Evolutionary conservation across 2,797 vertebrate genomes (phyloP), one percentile per base, ranked within the genome.

Genomic region (Pyrrhura leucotis): DNA sequence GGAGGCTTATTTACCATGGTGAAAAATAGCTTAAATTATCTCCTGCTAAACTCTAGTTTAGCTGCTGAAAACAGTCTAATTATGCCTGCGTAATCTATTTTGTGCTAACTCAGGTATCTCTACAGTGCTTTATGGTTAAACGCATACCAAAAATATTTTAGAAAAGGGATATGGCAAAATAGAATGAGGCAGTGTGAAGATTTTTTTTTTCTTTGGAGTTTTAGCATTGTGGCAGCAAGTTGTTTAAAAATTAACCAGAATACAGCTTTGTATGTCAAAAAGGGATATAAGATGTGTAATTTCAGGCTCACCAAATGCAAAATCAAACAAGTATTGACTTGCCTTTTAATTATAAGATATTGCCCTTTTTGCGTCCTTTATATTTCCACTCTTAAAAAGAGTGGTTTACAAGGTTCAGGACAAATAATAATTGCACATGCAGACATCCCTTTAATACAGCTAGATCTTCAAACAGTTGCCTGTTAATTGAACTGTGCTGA

Each of bases 11-110:
- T 94, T 96, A 87, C 83, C 83, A 25, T 90, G 83, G 63, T 95
- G 90, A 94, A 91, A 96, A 96, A 95, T 48, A 85, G 74, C 67
- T 90, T 90, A 79, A 95, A 95, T 96, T 95, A 78, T 62, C 69
- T 93, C 35, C 85, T 69, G 45, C 83, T 95, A 88, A 93, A 95
- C 54, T 95, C 42, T 28, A 61, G 76, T 88, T 93, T 88, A 94
- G 76, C 88, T 90, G 77, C 86, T 94, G 76, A 84, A 93, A 88
- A 91, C 80, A 88, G 65, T 72, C 48, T 94, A 88, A 91, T 91
- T 96, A 90, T 81, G 29, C 86, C 16, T 72, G 66, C 18, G 26
- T 90, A 85, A 89, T 76, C 66, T 86, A 66, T 95, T 93, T 91
- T 58, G 69, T 14, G 80, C 4, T 1, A 93, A 81, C 50, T 95